Percentiles rank a stretch among this genome's conserved stretches.
These are phyloP conservation scores for Diaperis boleti DNA, from an alignment of 2,888 invertebrate genomes.

Conservation along the genomic window DNA sequence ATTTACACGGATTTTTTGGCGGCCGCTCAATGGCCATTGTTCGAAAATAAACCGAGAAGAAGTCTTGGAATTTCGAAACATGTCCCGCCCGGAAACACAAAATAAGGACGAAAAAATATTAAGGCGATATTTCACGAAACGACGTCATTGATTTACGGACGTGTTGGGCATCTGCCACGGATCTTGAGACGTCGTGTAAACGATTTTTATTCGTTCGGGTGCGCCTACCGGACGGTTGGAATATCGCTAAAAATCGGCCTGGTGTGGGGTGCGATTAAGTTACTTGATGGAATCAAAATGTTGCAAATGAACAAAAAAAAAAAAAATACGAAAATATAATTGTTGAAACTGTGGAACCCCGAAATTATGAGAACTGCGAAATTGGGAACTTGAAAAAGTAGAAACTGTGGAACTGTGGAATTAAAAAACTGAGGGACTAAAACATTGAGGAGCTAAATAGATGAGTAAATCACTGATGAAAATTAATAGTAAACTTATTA, in stretches of 20 bases:
- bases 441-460: too few species aligned
- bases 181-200: constrained; percentile 11
- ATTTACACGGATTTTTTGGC: constrained; percentile 7
- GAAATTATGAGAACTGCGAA: too few species aligned
- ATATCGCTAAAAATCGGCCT: constrained; percentile 2
- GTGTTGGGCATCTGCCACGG: constrained; percentile 6
- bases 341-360: too few species aligned
- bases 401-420: too few species aligned
- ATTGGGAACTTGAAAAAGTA: too few species aligned
- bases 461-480: too few species aligned
- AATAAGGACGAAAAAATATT: constrained; percentile 4
- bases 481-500: too few species aligned
- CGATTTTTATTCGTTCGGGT: constrained; percentile 8
- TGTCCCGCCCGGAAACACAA: neutral
- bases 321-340: too few species aligned
- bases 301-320: too few species aligned
- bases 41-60: constrained; percentile 12
- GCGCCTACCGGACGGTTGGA: neutral
- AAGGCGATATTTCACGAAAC: neutral
- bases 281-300: too few species aligned
- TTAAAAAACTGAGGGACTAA: too few species aligned
- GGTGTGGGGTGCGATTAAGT: neutral
- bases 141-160: constrained; percentile 4
- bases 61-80: too few species aligned
- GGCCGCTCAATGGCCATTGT: constrained; percentile 7